These are phyloP conservation scores for Drymonia ruficornis DNA, from an alignment of 2,888 invertebrate species.

Conservation along the genomic window DNA sequence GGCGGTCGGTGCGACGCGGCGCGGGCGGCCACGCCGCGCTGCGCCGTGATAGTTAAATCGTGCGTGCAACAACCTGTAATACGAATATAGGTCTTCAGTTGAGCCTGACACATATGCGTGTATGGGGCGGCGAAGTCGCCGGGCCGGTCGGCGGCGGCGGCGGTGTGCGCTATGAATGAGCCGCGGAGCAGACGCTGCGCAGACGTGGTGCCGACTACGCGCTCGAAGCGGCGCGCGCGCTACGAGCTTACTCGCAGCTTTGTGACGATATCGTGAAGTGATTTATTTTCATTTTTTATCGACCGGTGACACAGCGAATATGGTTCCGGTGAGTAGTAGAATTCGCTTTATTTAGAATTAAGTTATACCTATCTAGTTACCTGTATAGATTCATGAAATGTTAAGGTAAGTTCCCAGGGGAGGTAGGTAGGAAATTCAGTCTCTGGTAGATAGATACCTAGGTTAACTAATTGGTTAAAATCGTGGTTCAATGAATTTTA, in stretches of 20 bases:
- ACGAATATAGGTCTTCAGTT: slow-evolving; percentile 5
- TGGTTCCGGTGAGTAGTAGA: slow-evolving; percentile 34
- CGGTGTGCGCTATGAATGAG: slow-evolving; percentile 50
- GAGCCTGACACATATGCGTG: background rate
- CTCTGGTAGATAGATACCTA: no score
- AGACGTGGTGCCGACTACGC: slow-evolving; percentile 69
- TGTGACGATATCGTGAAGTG: slow-evolving; percentile 21
- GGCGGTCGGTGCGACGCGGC: no score
- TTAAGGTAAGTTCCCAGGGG: no score
- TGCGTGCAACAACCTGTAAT: slow-evolving; percentile 2
- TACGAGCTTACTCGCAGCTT: slow-evolving; percentile 8
- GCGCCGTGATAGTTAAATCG: background rate
- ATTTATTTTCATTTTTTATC: background rate
- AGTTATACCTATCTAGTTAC: no score
- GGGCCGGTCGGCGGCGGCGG: slow-evolving; percentile 21
- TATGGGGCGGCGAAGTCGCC: slow-evolving; percentile 2
- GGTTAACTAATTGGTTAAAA: no score
- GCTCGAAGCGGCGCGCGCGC: slow-evolving; percentile 31
- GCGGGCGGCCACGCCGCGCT: no score
- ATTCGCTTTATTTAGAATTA: background rate
- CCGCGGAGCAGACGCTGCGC: slow-evolving; percentile 58
- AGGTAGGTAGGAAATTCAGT: no score
- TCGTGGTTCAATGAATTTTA: no score
- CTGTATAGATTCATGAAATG: no score
- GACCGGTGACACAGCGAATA: slow-evolving; percentile 17